phyloP scores from a whole-genome alignment of 2,113 vertebrate species.

The Saccopteryx leptura region DNA sequence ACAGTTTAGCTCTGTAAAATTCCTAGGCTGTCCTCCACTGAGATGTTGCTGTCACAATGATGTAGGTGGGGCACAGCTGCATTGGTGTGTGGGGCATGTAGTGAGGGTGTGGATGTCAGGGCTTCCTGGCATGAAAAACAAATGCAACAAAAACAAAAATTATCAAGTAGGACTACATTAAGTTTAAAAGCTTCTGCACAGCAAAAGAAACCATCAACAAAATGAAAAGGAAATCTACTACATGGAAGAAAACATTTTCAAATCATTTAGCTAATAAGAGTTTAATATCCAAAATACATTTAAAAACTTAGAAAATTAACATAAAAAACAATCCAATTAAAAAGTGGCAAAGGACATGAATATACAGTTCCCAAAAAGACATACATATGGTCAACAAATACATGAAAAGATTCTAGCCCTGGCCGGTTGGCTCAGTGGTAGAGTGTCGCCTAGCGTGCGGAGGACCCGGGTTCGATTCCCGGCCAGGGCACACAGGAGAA shows the following conservation, averaged over 20 bases:
- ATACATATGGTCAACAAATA: background rate
- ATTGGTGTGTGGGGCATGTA: too few relatives aligned
- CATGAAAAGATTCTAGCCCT: slow-evolving; percentile 2
- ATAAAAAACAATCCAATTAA: slow-evolving; percentile 9
- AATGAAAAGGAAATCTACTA: background rate
- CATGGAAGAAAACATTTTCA: background rate
- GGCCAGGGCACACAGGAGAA: too few relatives aligned
- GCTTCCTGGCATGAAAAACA: background rate
- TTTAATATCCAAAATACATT: background rate
- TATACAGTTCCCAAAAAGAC: background rate
- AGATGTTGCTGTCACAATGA: too few relatives aligned
- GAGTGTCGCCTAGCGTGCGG: too few relatives aligned
- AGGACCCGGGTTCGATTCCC: too few relatives aligned
- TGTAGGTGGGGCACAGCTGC: too few relatives aligned
- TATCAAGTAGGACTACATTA: background rate
- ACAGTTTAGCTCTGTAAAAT: too few relatives aligned
- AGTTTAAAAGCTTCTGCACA: background rate
- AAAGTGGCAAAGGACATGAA: background rate
- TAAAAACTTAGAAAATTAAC: background rate
- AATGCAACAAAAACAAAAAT: slow-evolving; percentile 37
- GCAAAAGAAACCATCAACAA: background rate
- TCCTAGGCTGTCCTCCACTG: too few relatives aligned
- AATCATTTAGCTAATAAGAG: background rate
- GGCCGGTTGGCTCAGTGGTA: too few relatives aligned
- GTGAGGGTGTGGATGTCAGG: too few relatives aligned